These are phyloP conservation scores for Monochamus saltuarius DNA, from an alignment of 1,140 invertebrate genomes.

Conservation along the genomic window DNA sequence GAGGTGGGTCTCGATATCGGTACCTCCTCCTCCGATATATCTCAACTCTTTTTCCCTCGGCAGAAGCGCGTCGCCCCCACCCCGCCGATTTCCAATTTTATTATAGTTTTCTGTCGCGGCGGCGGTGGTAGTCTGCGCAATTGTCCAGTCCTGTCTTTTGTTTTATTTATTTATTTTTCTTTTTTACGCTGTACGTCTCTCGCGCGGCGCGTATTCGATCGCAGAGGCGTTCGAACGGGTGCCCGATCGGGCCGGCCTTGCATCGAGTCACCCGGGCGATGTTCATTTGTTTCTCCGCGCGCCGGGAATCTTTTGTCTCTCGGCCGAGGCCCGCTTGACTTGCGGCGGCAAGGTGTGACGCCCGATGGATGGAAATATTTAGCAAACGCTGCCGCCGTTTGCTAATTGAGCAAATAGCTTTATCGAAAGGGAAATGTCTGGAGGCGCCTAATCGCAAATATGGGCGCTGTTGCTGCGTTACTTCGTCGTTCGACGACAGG, in stretches of 20 bases:
- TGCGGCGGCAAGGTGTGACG: conserved; percentile 19
- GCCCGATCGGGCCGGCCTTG: conserved; percentile 21
- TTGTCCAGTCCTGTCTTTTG: conserved; percentile 8
- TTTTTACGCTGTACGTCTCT: background rate
- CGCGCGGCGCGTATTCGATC: background rate
- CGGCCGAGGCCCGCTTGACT: conserved; percentile 23
- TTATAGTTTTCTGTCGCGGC: conserved; percentile 38
- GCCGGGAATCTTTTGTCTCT: conserved; percentile 12
- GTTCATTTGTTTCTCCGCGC: conserved; percentile 14
- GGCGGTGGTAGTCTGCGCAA: conserved; percentile 19
- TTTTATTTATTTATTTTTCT: background rate
- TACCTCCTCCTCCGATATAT: conserved; percentile 22
- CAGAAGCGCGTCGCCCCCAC: conserved; percentile 5
- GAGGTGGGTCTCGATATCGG: conserved; percentile 24
- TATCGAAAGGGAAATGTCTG: too few species aligned
- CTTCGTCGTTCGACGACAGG: conserved; percentile 1
- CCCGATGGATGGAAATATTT: too few species aligned
- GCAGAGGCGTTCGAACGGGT: background rate
- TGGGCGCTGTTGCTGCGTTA: background rate
- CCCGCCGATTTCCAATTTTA: conserved; percentile 39
- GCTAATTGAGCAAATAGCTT: too few species aligned
- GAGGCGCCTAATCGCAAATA: too few species aligned
- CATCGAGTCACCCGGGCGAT: conserved; percentile 3
- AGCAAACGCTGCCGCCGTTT: too few species aligned
- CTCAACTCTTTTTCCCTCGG: conserved; percentile 20